A percentile compares a stretch with the other conserved stretches of the same genome.
These are phyloP conservation scores for Trichogramma pretiosum DNA, from an alignment of 1,140 invertebrate genomes.

Conservation along the genomic window DNA sequence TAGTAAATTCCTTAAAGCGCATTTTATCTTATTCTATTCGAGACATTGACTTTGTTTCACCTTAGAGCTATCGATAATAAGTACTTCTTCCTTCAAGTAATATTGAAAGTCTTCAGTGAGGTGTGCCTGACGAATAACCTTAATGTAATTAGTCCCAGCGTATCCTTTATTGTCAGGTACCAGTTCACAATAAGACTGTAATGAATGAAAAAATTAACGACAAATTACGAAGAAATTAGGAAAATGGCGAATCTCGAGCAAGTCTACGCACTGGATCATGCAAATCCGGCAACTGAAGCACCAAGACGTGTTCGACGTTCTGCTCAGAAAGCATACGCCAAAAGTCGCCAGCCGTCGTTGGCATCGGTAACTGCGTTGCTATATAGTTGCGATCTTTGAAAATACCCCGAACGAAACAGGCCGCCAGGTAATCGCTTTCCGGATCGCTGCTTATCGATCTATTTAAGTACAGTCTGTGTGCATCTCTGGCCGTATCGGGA, in stretches of 20 bases:
- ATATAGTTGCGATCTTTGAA: constrained; percentile 66
- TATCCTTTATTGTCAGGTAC: constrained; percentile 7
- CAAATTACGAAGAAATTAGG: no score
- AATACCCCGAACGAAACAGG: constrained; percentile 24
- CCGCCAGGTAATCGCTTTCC: constrained; percentile 30
- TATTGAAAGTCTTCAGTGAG: neutral
- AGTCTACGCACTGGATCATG: constrained; percentile 23
- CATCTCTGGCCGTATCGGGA: constrained; percentile 19
- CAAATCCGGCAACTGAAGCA: constrained; percentile 40
- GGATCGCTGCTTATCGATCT: constrained; percentile 26
- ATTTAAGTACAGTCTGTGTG: constrained; percentile 24
- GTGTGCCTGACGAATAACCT: neutral
- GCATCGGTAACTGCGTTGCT: constrained; percentile 78
- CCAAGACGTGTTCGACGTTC: constrained; percentile 54
- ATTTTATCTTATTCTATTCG: no score
- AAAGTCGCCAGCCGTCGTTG: constrained; percentile 81
- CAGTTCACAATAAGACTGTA: constrained; percentile 8
- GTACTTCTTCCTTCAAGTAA: constrained; percentile 10
- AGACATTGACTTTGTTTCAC: no score
- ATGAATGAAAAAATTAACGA: neutral
- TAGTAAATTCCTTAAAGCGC: no score
- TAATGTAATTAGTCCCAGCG: constrained; percentile 7
- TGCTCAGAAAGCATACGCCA: constrained; percentile 80
- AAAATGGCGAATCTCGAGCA: no score
- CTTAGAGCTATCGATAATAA: constrained; percentile 15